Evolutionary conservation across 2,113 vertebrate species (phyloP).

Genomic region (Megaptera novaeangliae): DNA sequence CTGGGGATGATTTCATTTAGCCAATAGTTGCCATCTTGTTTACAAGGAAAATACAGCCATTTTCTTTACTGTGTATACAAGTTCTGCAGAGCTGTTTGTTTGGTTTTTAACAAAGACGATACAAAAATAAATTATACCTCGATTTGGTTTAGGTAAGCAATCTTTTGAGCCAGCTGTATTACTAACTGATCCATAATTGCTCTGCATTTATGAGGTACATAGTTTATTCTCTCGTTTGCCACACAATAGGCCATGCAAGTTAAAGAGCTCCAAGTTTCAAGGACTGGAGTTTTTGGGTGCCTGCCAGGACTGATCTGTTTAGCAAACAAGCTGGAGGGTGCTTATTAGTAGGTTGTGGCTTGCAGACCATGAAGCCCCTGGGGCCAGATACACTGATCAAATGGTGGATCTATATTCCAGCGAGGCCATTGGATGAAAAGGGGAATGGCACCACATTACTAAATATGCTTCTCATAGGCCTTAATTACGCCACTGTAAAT

Average conservation of each 20-base stretch:
- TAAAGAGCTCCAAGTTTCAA: constrained; percentile 82
- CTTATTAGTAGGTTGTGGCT: constrained; percentile 85
- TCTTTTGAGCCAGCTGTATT: constrained; percentile 79
- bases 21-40: constrained; percentile 74
- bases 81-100: constrained; percentile 51
- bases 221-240: constrained; percentile 81
- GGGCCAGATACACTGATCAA: constrained; percentile 82
- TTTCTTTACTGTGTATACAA: constrained; percentile 47
- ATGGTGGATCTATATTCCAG: constrained; percentile 77
- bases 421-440: constrained; percentile 76
- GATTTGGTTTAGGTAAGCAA: constrained; percentile 79
- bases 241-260: constrained; percentile 80
- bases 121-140: constrained; percentile 75
- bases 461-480: constrained; percentile 74
- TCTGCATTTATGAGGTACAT: constrained; percentile 78
- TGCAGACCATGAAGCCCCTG: constrained; percentile 81
- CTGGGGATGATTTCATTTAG: constrained; percentile 36
- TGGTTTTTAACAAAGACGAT: constrained; percentile 76
- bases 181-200: constrained; percentile 81
- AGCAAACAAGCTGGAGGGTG: constrained; percentile 86
- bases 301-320: constrained; percentile 84
- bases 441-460: constrained; percentile 61
- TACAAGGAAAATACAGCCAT: constrained; percentile 63
- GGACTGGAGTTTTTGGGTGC: constrained; percentile 80
- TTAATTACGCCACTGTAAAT: constrained; percentile 76